Percentiles rank a stretch among this genome's conserved stretches.
These are phyloP conservation scores for Chymomyza caudatula DNA, from an alignment of 2,888 invertebrate genomes.

Conservation along the genomic window DNA sequence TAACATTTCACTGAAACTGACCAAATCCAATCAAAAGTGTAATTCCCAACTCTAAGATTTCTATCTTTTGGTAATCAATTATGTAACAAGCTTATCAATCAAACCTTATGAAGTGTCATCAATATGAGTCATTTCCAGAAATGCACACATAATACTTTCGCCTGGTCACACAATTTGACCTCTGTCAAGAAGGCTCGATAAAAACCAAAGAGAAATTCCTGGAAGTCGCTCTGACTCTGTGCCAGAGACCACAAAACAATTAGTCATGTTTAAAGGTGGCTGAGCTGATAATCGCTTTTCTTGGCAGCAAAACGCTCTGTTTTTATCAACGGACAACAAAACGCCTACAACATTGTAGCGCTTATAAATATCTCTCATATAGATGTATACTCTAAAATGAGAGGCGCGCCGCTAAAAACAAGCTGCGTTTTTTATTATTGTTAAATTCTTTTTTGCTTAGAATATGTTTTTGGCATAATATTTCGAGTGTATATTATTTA, in stretches of 20 bases:
- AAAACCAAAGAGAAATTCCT: neutral
- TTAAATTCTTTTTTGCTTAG: slow-evolving; percentile 7
- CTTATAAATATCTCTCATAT: no score
- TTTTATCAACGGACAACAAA: slow-evolving; percentile 17
- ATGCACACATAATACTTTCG: no score
- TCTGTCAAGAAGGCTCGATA: neutral
- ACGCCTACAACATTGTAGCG: neutral
- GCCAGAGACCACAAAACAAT: neutral
- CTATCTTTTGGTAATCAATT: no score
- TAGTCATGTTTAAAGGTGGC: neutral
- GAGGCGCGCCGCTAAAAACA: neutral
- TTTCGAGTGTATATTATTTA: neutral
- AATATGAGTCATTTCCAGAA: neutral
- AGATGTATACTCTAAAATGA: neutral
- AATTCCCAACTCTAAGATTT: no score
- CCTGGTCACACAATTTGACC: neutral
- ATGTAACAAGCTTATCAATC: neutral
- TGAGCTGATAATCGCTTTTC: neutral
- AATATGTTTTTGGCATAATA: neutral
- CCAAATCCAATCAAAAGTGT: no score
- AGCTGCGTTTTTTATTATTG: no score
- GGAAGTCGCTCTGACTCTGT: neutral
- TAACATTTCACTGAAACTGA: no score
- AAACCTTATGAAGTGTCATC: neutral
- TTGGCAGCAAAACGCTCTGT: neutral